Evolutionary conservation across 2,797 vertebrate species (phyloP), one percentile per base, ranked within the genome.

Genomic region (Dallia pectoralis): DNA sequence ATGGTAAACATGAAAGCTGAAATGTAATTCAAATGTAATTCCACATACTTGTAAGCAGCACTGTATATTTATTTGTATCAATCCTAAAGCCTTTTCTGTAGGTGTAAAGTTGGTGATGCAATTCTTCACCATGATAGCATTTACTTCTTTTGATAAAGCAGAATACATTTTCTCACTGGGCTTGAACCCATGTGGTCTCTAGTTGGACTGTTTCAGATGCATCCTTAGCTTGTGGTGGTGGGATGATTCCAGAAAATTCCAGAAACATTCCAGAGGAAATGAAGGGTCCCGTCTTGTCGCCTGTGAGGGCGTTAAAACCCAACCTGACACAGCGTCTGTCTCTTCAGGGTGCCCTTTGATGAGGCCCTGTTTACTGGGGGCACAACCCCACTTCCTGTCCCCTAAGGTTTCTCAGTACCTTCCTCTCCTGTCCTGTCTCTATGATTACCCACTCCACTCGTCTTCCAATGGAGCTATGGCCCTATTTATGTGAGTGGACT

Each of bases 231-330:
- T 85, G 78, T 84, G 84, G 84, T 74, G 77, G 77, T 85, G 84
- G 86, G 84, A 75, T 76, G 85, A 84, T 79, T 88, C 85, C 75
- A 77, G 77, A 82, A 83, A 90, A 86, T 90, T 82, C 84, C 83
- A 90, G 87, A 87, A 87, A 82, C 89, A 91, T 92, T 92, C 90
- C 91, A 90, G 86, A 92, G 91, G 92, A 92, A 92, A 92, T 92
- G 87, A 91, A 91, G 30, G 40, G 84, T 75, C 80, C 86, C 88
- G 88, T 75, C 80, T 86, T 88, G 88, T 90, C 84, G 88, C 88
- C 87, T 85, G 83, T 86, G 88, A 90, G 88, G 88, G 91, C 77
- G 89, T 85, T 79, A 90, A 91, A 87, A 89, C 84, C 81, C 86
- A 89, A 85, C 77, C 76, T 86, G 83, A 87, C 86, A 82, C 82